phyloP scores from a whole-genome alignment of 2,797 vertebrate genomes.

The Tapirus indicus region DNA sequence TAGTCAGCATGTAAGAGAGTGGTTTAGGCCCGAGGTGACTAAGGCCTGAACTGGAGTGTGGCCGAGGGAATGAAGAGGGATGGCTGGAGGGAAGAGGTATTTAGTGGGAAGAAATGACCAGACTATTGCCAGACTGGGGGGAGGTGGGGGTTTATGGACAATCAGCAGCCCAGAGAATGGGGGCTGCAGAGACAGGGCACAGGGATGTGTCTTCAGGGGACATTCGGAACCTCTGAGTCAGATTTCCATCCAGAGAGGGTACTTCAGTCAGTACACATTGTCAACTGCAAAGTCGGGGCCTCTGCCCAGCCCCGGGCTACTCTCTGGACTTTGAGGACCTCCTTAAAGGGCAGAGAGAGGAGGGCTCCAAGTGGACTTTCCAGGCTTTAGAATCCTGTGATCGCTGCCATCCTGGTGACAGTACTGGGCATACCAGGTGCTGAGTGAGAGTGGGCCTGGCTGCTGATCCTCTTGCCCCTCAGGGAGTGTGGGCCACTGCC shows the following conservation, averaged over 20 bases:
- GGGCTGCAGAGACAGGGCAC: neutral
- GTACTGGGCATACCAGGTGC: neutral
- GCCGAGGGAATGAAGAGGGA: neutral
- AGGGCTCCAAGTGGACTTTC: neutral
- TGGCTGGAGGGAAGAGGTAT: neutral
- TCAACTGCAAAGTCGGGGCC: neutral
- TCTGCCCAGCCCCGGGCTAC: neutral
- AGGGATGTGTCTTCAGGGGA: neutral
- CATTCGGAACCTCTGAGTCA: neutral
- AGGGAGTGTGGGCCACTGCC: neutral
- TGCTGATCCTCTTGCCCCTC: neutral
- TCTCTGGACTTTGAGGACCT: neutral
- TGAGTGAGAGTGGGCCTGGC: neutral
- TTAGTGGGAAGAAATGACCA: neutral
- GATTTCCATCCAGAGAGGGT: neutral
- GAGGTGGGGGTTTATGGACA: fast-evolving
- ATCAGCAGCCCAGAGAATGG: neutral
- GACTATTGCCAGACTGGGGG: neutral
- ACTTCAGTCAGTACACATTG: neutral
- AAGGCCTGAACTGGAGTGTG: neutral
- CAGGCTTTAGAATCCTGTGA: neutral
- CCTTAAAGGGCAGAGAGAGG: neutral
- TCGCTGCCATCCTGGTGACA: neutral
- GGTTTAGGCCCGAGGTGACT: neutral
- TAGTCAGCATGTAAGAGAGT: neutral